A percentile compares a stretch with the other conserved stretches of the same genome.
Evolutionary conservation across 1,140 invertebrate species (phyloP).

Genomic region (Ceratina japonica): DNA sequence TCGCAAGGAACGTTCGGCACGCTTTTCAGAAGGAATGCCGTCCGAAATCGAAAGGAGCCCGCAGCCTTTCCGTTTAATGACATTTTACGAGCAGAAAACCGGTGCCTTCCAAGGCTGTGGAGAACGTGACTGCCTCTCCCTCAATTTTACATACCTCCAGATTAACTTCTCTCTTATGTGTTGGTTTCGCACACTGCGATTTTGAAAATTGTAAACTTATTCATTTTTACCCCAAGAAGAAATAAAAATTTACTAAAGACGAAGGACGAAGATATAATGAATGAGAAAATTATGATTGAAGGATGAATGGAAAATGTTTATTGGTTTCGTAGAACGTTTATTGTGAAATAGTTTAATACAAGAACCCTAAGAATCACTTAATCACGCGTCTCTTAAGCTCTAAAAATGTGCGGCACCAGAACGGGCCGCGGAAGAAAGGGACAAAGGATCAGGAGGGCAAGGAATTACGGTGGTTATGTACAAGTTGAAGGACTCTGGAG

Average conservation of each 20-base stretch:
- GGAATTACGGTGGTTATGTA: slow-evolving; percentile 63
- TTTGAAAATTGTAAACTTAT: slow-evolving; percentile 3
- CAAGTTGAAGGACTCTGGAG: slow-evolving; percentile 53
- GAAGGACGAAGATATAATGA: neutral
- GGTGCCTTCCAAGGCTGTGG: slow-evolving; percentile 26
- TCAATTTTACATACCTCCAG: neutral
- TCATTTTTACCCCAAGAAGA: no score
- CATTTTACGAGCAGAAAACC: slow-evolving; percentile 30
- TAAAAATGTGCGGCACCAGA: slow-evolving; percentile 22
- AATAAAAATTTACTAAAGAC: no score
- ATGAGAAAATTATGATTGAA: neutral
- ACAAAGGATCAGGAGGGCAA: slow-evolving; percentile 46
- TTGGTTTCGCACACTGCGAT: neutral
- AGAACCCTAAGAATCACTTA: slow-evolving; percentile 58
- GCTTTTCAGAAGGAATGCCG: slow-evolving; percentile 34
- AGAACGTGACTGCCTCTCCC: neutral
- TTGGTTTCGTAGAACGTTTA: slow-evolving; percentile 56
- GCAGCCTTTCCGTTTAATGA: neutral
- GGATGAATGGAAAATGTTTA: neutral
- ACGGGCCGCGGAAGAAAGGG: slow-evolving; percentile 29
- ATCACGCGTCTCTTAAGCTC: slow-evolving; percentile 51
- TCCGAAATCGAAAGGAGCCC: slow-evolving; percentile 47
- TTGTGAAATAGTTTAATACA: slow-evolving; percentile 59
- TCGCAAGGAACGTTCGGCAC: slow-evolving; percentile 26
- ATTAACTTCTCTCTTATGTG: neutral